phyloP scores from a whole-genome alignment of 1,140 invertebrate genomes.

The Physella acuta region DNA sequence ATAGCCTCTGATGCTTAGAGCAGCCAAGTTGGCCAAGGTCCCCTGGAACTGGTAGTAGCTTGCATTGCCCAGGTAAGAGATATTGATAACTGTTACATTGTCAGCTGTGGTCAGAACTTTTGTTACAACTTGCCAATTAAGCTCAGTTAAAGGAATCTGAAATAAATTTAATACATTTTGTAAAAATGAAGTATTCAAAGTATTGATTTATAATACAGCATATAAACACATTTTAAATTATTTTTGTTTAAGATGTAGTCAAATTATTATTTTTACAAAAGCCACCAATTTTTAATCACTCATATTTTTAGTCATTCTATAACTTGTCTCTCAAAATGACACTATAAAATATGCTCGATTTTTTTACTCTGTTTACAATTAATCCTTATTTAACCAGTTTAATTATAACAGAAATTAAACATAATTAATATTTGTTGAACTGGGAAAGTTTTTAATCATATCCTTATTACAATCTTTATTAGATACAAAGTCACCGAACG shows the following conservation, averaged over 20 bases:
- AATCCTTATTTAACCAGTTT: no score
- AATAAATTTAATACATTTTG: neutral
- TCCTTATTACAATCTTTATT: no score
- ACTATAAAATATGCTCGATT: no score
- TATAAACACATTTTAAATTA: neutral
- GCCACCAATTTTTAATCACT: no score
- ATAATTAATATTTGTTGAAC: no score
- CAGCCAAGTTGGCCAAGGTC: neutral
- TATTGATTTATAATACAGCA: neutral
- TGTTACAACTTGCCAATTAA: neutral
- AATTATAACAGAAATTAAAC: no score
- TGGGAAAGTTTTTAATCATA: no score
- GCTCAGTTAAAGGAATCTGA: slow-evolving; percentile 1
- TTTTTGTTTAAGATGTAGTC: neutral
- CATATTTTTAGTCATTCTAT: no score
- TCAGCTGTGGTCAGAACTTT: neutral
- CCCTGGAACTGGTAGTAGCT: slow-evolving; percentile 3
- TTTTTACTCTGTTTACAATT: no score
- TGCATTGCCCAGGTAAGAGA: neutral
- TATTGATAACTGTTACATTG: neutral
- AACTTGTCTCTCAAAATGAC: no score
- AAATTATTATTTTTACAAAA: no score
- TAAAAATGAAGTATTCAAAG: neutral
- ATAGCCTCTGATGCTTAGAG: slow-evolving; percentile 2
- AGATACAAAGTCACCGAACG: no score